Percentiles rank a stretch among this genome's conserved stretches.
Conservation (phyloP, 2,888 invertebrate genomes). For the Yponomeuta sedellus region DNA sequence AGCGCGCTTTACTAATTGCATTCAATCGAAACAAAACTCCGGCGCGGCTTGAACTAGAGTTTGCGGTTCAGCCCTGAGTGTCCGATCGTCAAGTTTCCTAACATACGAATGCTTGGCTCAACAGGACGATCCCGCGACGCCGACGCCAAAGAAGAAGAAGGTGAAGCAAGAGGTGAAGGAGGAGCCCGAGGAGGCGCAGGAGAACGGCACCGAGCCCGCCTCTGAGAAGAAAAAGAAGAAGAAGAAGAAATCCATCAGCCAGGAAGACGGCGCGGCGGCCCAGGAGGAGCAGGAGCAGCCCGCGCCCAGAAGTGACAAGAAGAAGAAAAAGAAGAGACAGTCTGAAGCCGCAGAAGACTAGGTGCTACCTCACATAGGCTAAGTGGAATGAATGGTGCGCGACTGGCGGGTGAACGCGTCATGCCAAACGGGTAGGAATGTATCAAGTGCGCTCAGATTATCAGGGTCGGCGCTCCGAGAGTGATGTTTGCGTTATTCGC, state of each 20-base stretch:
- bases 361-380: constrained; percentile 3
- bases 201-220: constrained; percentile 14
- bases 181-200: constrained; percentile 27
- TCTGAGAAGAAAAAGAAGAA: constrained; percentile 29
- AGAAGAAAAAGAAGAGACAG: constrained; percentile 33
- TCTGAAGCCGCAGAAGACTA: constrained; percentile 10
- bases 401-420: neutral
- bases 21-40: too few species aligned
- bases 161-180: constrained; percentile 31
- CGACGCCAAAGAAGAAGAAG: constrained; percentile 59
- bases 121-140: neutral
- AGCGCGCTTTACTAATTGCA: too few species aligned
- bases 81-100: too few species aligned
- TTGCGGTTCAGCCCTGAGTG: too few species aligned
- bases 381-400: constrained; percentile 4
- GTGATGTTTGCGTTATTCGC: neutral
- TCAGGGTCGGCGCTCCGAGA: neutral
- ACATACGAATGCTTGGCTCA: constrained; percentile 23
- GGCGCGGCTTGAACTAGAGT: too few species aligned
- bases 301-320: constrained; percentile 32
- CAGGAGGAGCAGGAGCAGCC: constrained; percentile 22
- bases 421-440: neutral
- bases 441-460: neutral
- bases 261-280: neutral
- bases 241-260: constrained; percentile 20